phyloP scores from a whole-genome alignment of 2,113 vertebrate species.

The Chaenogobius annularis region DNA sequence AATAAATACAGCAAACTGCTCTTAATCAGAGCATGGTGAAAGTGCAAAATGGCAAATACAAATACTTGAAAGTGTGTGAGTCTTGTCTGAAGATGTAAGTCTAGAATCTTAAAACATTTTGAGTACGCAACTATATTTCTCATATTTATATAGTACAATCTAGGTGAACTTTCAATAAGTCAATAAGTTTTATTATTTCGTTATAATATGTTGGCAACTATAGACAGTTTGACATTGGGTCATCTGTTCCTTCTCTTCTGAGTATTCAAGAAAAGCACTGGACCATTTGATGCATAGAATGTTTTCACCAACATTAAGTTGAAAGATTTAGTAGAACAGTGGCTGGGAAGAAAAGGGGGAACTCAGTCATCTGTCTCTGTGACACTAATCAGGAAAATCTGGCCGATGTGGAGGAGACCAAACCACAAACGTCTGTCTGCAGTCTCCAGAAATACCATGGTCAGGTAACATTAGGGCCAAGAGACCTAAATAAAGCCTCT shows the following conservation, averaged over 20 bases:
- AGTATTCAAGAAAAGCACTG: background rate
- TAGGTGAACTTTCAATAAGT: too few relatives aligned
- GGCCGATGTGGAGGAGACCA: constrained; percentile 57
- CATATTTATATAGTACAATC: too few relatives aligned
- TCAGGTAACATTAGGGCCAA: constrained; percentile 51
- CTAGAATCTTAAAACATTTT: too few relatives aligned
- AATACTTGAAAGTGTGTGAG: background rate
- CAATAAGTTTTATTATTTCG: too few relatives aligned
- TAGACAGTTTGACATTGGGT: too few relatives aligned
- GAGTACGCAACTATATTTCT: too few relatives aligned
- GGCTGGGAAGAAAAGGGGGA: background rate
- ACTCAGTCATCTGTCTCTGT: constrained; percentile 34
- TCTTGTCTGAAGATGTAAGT: too few relatives aligned
- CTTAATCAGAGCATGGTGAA: constrained; percentile 65
- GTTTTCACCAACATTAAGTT: background rate
- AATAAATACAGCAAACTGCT: constrained; percentile 62
- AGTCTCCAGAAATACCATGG: constrained; percentile 36
- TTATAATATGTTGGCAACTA: too few relatives aligned
- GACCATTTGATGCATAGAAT: background rate
- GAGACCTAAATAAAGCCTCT: constrained; percentile 49
- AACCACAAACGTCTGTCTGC: constrained; percentile 55
- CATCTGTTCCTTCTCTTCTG: too few relatives aligned
- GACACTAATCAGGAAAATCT: constrained; percentile 68
- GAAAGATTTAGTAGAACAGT: background rate
- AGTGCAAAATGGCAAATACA: constrained; percentile 58